A percentile compares a stretch with the other conserved stretches of the same genome.
phyloP scores from a whole-genome alignment of 2,797 vertebrate genomes.

The Hirundo rustica region DNA sequence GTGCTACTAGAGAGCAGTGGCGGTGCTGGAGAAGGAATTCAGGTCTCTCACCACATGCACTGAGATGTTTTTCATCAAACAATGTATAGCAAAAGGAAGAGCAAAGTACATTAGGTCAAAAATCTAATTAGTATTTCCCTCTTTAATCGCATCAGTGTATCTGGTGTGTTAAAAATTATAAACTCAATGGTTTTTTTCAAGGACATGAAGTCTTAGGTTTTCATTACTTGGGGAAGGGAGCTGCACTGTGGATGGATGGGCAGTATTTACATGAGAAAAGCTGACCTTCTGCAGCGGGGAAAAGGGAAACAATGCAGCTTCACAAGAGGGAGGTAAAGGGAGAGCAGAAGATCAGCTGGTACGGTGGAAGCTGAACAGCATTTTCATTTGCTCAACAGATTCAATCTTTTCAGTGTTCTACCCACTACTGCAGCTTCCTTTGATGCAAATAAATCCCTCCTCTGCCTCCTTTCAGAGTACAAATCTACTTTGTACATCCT shows the following conservation, averaged over 20 bases:
- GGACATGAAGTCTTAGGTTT: not conserved
- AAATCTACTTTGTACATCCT: slow-evolving; percentile 57
- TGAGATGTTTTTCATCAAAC: not conserved
- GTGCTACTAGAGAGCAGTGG: not conserved
- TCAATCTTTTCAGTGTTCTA: slow-evolving; percentile 49
- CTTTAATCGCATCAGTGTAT: not conserved
- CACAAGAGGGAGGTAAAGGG: not conserved
- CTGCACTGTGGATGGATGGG: not conserved
- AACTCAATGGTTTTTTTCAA: not conserved
- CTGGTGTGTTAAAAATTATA: not conserved
- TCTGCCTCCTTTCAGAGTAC: slow-evolving; percentile 40
- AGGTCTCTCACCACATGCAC: not conserved
- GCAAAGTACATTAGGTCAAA: not conserved
- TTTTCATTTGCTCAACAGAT: slow-evolving; percentile 42
- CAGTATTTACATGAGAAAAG: slow-evolving; percentile 45
- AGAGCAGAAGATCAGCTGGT: slow-evolving; percentile 27
- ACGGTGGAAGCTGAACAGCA: slow-evolving; percentile 2
- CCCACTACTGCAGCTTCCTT: slow-evolving; percentile 48
- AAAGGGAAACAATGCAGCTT: slow-evolving; percentile 41
- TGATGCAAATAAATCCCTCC: slow-evolving; percentile 60
- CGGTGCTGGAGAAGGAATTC: not conserved
- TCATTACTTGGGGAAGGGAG: not conserved
- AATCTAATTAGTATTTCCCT: not conserved
- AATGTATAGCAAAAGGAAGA: not conserved
- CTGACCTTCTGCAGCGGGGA: slow-evolving; percentile 23